Percentiles rank a stretch among this genome's conserved stretches.
These are phyloP conservation scores for Murina feae DNA, from an alignment of 2,113 vertebrate species.

Conservation along the genomic window DNA sequence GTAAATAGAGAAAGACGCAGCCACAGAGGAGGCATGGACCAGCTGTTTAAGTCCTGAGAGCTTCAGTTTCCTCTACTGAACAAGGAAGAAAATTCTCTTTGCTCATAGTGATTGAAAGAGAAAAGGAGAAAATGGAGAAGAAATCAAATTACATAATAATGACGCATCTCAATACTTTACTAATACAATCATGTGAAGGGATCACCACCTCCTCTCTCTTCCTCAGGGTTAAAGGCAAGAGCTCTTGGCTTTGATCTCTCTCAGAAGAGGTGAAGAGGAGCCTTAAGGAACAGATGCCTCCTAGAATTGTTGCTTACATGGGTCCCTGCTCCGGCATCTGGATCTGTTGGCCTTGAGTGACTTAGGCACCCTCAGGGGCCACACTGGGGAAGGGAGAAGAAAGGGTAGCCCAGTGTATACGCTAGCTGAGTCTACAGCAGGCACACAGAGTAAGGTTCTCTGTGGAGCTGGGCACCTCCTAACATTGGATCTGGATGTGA, in stretches of 20 bases:
- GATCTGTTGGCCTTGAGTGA: not conserved
- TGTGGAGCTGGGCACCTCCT: not conserved
- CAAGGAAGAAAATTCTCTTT: conserved; percentile 34
- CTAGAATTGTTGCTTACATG: not conserved
- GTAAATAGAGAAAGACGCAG: not conserved
- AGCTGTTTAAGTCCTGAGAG: not conserved
- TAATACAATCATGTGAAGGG: not conserved
- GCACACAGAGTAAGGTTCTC: not conserved
- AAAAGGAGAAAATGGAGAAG: conserved; percentile 34
- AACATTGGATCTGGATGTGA: not conserved
- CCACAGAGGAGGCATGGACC: not conserved
- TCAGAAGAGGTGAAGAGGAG: not conserved
- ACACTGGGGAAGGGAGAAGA: not conserved
- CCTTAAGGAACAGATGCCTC: not conserved
- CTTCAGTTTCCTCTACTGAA: not conserved
- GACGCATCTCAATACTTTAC: not conserved
- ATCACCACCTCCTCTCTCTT: not conserved
- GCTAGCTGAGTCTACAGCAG: not conserved
- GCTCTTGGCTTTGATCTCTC: not conserved
- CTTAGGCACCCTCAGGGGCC: not conserved
- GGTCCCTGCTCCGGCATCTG: not conserved
- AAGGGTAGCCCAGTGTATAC: not conserved
- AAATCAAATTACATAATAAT: conserved; percentile 49
- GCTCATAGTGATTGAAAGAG: not conserved
- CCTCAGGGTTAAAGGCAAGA: not conserved